A percentile compares a stretch with the other conserved stretches of the same genome.
phyloP scores from a whole-genome alignment of 2,113 vertebrate genomes.

The Megaceryle torquata region DNA sequence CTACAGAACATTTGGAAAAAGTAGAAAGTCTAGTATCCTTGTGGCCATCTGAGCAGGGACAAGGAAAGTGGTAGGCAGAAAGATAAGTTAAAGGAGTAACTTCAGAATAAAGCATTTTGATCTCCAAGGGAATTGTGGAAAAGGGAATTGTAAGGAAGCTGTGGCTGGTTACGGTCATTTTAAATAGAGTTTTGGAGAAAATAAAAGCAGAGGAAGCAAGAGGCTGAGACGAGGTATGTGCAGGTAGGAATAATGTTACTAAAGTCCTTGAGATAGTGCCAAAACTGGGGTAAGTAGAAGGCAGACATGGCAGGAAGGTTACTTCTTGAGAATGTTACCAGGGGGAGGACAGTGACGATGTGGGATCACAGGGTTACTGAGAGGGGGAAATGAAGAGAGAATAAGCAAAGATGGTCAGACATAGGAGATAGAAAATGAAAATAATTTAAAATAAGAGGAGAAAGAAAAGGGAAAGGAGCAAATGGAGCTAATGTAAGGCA shows the following conservation, averaged over 20 bases:
- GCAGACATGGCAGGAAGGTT: background rate
- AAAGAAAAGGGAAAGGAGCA: background rate
- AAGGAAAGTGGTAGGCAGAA: background rate
- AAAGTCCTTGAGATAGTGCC: background rate
- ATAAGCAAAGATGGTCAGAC: background rate
- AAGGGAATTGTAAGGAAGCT: background rate
- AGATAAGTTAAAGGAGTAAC: background rate
- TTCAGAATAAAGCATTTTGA: background rate
- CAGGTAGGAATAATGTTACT: background rate
- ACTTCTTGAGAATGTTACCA: background rate
- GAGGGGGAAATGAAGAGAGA: background rate
- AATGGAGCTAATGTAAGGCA: background rate
- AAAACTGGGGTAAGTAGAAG: background rate
- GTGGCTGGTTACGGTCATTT: background rate
- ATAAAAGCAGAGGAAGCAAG: background rate
- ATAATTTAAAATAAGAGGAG: background rate
- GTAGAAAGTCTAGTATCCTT: background rate
- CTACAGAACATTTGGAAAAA: background rate
- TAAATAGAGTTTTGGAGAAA: background rate
- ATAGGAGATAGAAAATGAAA: background rate
- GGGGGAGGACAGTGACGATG: background rate
- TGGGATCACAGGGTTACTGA: background rate
- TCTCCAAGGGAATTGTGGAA: background rate
- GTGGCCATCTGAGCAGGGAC: background rate
- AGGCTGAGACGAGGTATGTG: background rate